Base-by-base conservation (phyloP, 2,113 vertebrate genomes). In the Triplophysa dalaica region DNA sequence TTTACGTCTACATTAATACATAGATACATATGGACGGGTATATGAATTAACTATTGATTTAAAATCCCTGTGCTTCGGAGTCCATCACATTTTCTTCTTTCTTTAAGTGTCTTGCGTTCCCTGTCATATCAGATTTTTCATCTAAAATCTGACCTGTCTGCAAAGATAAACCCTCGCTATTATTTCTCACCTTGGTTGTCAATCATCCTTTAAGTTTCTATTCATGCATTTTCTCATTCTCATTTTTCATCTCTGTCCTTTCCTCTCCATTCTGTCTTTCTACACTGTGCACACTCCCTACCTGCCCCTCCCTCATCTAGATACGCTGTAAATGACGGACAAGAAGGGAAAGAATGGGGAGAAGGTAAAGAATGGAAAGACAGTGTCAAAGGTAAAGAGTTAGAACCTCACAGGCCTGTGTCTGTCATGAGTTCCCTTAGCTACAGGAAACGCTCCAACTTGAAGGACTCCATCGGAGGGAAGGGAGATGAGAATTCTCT, bases 371-470 rank as follows among this genome's bases (percentile, higher is more conserved):
- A 92, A 75, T 90, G 85, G 86, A 91, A 94, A 82, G 94, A 95
- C 48, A 87, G 84, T 68, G 90, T 82, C 56, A 93, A 92, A 50
- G 90, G 90, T 84, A 94, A 93, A 74, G 95, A 94, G 75, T 78
- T 82, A 29, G 95, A 96, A 70, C 89, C 94, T 60, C 83, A 68
- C 87, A 91, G 96, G 77, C 93, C 96, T 0, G 82, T 91, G 81
- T 97, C 96, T 0, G 94, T 91, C 26, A 91, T 95, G 91, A 98
- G 96, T 88, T 96, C 94, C 8, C 95, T 98, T 74, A 98, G 96
- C 92, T 99, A 99, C 87, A 94, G 96, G 86, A 98, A 96, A 87
- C 92, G 94, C 21, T 89, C 91, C 21, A 89, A 91, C 81, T 84
- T 95, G 13, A 96, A 95, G 84, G 94, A 96, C 70, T 95, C 95